Evolutionary conservation across 1,140 invertebrate species (phyloP).

Genomic region (Acromyrmex charruanus): DNA sequence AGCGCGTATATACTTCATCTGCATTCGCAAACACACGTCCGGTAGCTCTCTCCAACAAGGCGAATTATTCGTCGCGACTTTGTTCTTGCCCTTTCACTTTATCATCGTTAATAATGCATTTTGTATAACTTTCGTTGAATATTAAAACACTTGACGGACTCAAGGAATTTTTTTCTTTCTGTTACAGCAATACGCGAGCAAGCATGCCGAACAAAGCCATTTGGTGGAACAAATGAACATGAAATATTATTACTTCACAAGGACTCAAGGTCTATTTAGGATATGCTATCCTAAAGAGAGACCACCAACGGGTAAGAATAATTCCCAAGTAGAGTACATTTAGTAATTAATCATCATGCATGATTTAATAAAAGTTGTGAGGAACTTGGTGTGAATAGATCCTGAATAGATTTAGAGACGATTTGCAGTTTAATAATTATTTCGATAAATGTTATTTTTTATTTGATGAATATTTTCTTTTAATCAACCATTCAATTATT

Average conservation of each 20-base stretch:
- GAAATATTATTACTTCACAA: conserved; percentile 94
- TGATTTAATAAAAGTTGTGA: background rate
- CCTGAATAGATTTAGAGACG: background rate
- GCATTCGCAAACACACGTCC: conserved; percentile 49
- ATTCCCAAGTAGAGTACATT: background rate
- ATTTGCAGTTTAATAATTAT: background rate
- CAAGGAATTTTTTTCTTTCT: conserved; percentile 64
- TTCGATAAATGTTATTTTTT: background rate
- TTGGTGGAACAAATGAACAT: conserved; percentile 92
- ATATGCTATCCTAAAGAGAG: conserved; percentile 96
- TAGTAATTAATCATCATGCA: background rate
- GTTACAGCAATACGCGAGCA: conserved; percentile 91
- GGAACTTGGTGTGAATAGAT: background rate
- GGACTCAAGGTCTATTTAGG: conserved; percentile 95
- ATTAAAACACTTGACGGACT: background rate
- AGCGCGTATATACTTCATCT: conserved; percentile 34
- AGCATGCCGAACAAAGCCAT: conserved; percentile 90
- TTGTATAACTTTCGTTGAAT: conserved; percentile 25
- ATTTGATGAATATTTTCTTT: background rate
- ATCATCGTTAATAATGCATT: conserved; percentile 20
- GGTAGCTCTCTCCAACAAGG: conserved; percentile 45
- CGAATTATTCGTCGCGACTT: conserved; percentile 44
- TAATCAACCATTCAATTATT: background rate
- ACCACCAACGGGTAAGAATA: conserved; percentile 91
- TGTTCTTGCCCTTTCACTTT: conserved; percentile 57